Percentiles rank a stretch among this genome's conserved stretches.
These are phyloP conservation scores for Drosophila pandora DNA, from an alignment of 1,140 invertebrate species.

Conservation along the genomic window DNA sequence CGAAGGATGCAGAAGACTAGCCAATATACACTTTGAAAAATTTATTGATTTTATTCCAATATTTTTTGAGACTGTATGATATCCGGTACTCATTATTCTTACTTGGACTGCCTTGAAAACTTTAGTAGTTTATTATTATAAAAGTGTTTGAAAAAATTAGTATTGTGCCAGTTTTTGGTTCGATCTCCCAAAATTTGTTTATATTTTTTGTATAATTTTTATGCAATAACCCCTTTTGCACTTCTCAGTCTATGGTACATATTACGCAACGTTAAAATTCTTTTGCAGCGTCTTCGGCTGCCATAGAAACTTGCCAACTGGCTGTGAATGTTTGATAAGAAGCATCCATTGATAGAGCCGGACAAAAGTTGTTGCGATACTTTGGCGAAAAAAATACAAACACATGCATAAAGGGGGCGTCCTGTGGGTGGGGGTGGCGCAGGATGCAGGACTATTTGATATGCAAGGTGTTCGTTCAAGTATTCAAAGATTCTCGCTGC, in stretches of 20 bases:
- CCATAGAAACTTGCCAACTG: conserved; percentile 48
- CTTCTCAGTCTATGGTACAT: not conserved
- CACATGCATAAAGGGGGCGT: not conserved
- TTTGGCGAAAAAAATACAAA: conserved; percentile 15
- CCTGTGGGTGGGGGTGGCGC: not conserved
- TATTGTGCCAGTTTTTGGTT: too few relatives aligned
- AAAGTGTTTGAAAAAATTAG: too few relatives aligned
- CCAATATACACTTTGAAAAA: not conserved
- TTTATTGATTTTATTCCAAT: not conserved
- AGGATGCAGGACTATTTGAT: not conserved
- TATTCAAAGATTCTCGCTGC: conserved; percentile 26
- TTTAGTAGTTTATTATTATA: too few relatives aligned
- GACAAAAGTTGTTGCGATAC: conserved; percentile 42
- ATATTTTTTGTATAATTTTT: too few relatives aligned
- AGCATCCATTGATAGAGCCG: conserved; percentile 55
- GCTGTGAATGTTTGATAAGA: conserved; percentile 74
- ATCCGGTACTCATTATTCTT: not conserved
- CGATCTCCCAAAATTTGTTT: too few relatives aligned
- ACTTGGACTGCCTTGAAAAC: too few relatives aligned
- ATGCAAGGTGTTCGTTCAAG: conserved; percentile 19
- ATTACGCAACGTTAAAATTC: conserved; percentile 52
- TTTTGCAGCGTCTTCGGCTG: conserved; percentile 22
- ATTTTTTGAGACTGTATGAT: not conserved
- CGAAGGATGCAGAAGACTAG: not conserved
- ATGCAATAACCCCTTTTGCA: not conserved